phyloP scores from a whole-genome alignment of 2,797 vertebrate species.

The Semotilus atromaculatus region DNA sequence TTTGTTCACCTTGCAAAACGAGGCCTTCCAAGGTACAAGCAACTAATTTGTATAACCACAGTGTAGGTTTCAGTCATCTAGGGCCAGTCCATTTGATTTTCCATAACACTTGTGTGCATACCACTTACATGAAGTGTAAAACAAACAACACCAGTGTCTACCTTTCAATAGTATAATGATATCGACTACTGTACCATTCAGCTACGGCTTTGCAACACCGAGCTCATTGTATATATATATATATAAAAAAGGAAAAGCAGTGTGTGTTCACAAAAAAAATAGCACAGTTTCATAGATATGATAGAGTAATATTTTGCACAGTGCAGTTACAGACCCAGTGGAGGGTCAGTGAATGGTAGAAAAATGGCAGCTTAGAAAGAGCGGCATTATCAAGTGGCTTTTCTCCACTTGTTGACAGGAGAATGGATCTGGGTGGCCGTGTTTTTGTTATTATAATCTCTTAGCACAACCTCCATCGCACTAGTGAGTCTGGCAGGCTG shows the following conservation, averaged over 20 bases:
- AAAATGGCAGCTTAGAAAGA: constrained; percentile 53
- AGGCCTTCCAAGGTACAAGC: constrained; percentile 28
- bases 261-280: constrained; percentile 37
- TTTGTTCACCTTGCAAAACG: constrained; percentile 48
- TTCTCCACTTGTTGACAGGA: constrained; percentile 65
- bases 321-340: constrained; percentile 51
- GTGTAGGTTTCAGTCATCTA: constrained; percentile 31
- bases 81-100: constrained; percentile 38
- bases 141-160: constrained; percentile 30
- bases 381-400: constrained; percentile 59
- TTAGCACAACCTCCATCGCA: constrained; percentile 58
- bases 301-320: constrained; percentile 60
- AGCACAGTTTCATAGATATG: constrained; percentile 53
- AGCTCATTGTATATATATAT: constrained; percentile 17
- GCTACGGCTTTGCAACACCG: background rate
- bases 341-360: constrained; percentile 57
- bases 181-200: constrained; percentile 23
- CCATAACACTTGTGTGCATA: constrained; percentile 10
- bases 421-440: constrained; percentile 62
- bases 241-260: constrained; percentile 41
- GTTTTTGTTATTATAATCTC: constrained; percentile 66
- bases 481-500: constrained; percentile 57
- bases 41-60: constrained; percentile 47
- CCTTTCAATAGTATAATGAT: background rate
- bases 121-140: constrained; percentile 42